These are phyloP conservation scores for Rallus crepitans DNA, from an alignment of 2,797 vertebrate genomes.

Conservation along the genomic window DNA sequence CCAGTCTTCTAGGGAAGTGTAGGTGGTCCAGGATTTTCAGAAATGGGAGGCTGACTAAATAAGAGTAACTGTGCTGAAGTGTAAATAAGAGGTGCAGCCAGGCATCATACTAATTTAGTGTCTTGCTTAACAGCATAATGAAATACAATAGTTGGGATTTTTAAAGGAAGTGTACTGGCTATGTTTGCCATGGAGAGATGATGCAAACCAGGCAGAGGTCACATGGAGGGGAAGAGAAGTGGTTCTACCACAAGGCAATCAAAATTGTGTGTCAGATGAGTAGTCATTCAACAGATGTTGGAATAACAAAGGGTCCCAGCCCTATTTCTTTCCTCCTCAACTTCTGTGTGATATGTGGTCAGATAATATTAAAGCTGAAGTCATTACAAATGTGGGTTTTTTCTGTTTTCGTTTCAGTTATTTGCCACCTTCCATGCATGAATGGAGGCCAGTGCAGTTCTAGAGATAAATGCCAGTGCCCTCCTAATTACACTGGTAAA, in stretches of 20 bases:
- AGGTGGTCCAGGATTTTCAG: background rate
- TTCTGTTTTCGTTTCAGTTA: conserved; percentile 83
- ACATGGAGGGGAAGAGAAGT: background rate
- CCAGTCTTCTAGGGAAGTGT: background rate
- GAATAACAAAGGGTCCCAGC: background rate
- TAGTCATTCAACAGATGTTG: background rate
- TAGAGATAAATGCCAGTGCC: conserved; percentile 96
- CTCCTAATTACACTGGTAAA: conserved; percentile 94
- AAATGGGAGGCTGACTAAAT: background rate
- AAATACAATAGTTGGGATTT: background rate
- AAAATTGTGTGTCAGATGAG: background rate
- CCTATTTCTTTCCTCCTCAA: background rate
- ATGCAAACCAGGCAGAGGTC: fast-evolving
- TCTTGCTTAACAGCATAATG: background rate
- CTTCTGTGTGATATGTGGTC: background rate
- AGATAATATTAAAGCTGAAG: background rate
- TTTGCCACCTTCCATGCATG: conserved; percentile 97
- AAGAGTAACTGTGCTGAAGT: background rate
- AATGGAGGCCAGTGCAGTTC: conserved; percentile 95
- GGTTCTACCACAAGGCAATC: background rate
- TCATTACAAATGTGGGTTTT: conserved; percentile 31
- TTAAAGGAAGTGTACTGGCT: background rate
- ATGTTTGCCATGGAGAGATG: background rate
- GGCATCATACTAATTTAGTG: background rate
- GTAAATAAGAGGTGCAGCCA: background rate